A percentile compares a stretch with the other conserved stretches of the same genome.
phyloP scores from a whole-genome alignment of 2,797 vertebrate species.

The Cyprinella venusta region DNA sequence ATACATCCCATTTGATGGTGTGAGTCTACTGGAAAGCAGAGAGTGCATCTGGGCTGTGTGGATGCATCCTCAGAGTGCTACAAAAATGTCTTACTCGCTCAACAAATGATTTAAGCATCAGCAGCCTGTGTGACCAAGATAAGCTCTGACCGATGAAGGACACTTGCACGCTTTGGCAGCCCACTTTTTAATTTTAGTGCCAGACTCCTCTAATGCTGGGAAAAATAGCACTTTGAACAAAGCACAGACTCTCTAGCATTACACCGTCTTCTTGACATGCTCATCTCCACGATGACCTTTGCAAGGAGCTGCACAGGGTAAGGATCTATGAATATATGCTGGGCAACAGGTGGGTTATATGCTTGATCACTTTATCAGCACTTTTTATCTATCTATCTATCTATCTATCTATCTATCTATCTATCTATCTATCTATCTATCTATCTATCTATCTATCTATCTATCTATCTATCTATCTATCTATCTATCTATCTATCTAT shows the following conservation, averaged over 20 bases:
- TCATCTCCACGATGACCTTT: slow-evolving; percentile 50
- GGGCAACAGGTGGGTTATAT: neutral
- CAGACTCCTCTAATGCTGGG: slow-evolving; percentile 32
- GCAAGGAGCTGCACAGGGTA: neutral
- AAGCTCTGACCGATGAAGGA: slow-evolving; percentile 52
- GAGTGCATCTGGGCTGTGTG: slow-evolving; percentile 12
- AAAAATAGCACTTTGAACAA: slow-evolving; percentile 36
- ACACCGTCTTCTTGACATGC: slow-evolving; percentile 46
- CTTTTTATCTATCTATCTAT: no score
- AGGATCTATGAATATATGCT: slow-evolving; percentile 5
- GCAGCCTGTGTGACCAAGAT: slow-evolving; percentile 54
- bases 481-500: no score
- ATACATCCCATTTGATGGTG: slow-evolving; percentile 22
- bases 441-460: no score
- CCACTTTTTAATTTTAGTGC: slow-evolving; percentile 45
- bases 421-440: no score
- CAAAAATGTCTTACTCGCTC: slow-evolving; percentile 37
- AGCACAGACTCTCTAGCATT: slow-evolving; percentile 35
- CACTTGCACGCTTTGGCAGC: slow-evolving; percentile 37
- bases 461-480: no score
- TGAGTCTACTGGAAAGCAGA: slow-evolving; percentile 10
- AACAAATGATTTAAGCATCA: slow-evolving; percentile 53
- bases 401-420: no score
- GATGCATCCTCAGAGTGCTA: slow-evolving; percentile 22
- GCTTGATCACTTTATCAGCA: neutral